phyloP scores from a whole-genome alignment of 2,888 invertebrate species.

The Phengaris alcon region DNA sequence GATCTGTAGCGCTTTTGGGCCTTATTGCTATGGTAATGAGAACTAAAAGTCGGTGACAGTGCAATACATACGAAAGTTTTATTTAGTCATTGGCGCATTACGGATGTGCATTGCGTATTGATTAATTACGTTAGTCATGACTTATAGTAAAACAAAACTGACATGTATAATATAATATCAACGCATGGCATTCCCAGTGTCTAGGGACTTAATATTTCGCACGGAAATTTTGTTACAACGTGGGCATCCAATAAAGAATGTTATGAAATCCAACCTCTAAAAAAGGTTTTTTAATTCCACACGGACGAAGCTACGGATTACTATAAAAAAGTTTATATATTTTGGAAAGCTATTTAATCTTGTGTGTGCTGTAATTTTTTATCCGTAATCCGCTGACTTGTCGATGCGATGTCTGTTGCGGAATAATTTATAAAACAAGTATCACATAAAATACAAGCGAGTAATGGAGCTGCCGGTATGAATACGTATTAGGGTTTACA shows the following conservation, averaged over 20 bases:
- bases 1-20: too few species aligned
- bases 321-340: constrained; percentile 2
- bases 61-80: too few species aligned
- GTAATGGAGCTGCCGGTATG: constrained; percentile 27
- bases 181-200: neutral
- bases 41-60: too few species aligned
- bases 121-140: neutral
- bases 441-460: constrained; percentile 27
- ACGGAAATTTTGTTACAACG: neutral
- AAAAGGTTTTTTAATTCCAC: constrained; percentile 10
- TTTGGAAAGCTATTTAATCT: constrained; percentile 8
- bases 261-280: constrained; percentile 8
- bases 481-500: constrained; percentile 29
- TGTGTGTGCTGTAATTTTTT: neutral
- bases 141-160: neutral
- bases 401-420: constrained; percentile 14
- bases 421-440: constrained; percentile 25
- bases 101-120: neutral
- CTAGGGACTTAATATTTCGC: constrained; percentile 12
- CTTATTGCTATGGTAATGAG: too few species aligned
- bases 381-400: constrained; percentile 13
- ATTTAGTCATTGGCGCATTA: too few species aligned
- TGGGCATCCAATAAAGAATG: neutral
- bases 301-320: constrained; percentile 28
- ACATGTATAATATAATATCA: neutral